Evolutionary conservation across 2,888 invertebrate genomes (phyloP).

Genomic region (Labia minor): DNA sequence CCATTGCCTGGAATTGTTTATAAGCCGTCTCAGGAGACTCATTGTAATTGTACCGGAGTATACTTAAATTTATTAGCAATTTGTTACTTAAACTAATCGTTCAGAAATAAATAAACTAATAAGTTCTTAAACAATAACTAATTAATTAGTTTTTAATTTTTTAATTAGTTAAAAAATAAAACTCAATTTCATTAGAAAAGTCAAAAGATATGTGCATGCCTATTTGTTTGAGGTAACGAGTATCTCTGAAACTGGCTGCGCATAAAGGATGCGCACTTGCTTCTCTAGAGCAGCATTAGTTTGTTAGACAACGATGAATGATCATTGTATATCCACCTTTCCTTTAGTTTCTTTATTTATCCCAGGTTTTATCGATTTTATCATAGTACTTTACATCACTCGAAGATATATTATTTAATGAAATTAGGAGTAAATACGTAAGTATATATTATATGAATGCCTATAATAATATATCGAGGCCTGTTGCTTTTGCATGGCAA

Average conservation of each 20-base stretch:
- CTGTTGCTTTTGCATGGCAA: conserved; percentile 13
- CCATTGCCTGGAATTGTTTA: too few species aligned
- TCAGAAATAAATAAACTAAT: neutral
- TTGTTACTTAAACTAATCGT: neutral
- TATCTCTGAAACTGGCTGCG: neutral
- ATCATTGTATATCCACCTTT: neutral
- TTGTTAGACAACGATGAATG: neutral
- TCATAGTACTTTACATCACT: neutral
- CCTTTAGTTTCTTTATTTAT: neutral
- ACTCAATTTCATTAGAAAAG: neutral
- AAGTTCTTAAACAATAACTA: neutral
- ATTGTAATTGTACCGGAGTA: neutral
- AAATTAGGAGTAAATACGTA: neutral
- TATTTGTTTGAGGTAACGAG: neutral
- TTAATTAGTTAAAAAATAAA: neutral
- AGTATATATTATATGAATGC: neutral
- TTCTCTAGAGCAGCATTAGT: neutral
- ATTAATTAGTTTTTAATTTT: neutral
- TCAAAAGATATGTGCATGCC: neutral
- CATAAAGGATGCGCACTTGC: neutral
- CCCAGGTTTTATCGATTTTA: neutral
- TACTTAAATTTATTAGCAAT: neutral
- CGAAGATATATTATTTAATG: neutral
- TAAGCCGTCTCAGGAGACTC: too few species aligned
- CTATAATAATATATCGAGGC: neutral